These are phyloP conservation scores for human (Homo sapiens) DNA, from an alignment of 2,113 vertebrate species.

Conservation along the genomic window DNA sequence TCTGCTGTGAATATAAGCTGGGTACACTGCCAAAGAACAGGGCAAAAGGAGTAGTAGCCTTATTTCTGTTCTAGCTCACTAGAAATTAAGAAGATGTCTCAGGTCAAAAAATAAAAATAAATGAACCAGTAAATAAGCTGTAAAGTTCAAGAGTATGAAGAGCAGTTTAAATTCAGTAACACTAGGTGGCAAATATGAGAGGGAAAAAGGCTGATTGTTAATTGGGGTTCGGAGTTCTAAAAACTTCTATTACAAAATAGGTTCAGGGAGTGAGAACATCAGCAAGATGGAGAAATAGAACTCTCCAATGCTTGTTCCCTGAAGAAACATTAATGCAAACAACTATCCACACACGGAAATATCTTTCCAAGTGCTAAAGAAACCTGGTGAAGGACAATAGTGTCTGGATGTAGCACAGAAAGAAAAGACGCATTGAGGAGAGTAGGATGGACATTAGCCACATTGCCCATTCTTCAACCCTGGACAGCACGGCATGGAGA, in stretches of 20 bases:
- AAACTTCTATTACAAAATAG: not conserved
- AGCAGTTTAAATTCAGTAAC: not conserved
- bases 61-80: not conserved
- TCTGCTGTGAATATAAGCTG: not conserved
- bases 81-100: not conserved
- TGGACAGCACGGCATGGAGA: not conserved
- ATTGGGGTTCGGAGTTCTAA: not conserved
- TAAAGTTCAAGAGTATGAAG: not conserved
- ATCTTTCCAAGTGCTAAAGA: not conserved
- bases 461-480: too few species aligned
- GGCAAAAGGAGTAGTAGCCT: not conserved
- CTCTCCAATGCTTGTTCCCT: not conserved
- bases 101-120: not conserved
- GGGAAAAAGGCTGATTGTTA: not conserved
- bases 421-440: not conserved
- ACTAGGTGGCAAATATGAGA: not conserved
- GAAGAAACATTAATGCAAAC: not conserved
- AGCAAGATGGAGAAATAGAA: not conserved
- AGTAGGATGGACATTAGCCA: not conserved
- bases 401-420: not conserved
- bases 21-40: not conserved
- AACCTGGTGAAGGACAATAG: not conserved
- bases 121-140: not conserved
- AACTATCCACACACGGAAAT: not conserved
- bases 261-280: not conserved